A percentile compares a stretch with the other conserved stretches of the same genome.
Conservation (phyloP, 2,797 vertebrate genomes). For the Chloroceryle amazona region DNA sequence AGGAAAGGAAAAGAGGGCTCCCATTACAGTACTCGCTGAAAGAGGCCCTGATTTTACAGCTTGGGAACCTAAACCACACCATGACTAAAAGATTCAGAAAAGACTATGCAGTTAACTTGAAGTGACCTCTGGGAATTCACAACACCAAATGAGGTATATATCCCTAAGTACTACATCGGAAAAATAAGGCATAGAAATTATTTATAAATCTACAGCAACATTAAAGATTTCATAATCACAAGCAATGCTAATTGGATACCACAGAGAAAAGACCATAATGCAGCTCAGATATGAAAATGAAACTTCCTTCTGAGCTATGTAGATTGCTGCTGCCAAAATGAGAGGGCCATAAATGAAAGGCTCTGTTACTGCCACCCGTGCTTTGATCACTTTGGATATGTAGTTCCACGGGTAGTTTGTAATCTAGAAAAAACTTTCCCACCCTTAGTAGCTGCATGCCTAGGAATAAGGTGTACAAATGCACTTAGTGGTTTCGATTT, state of each 20-base stretch:
- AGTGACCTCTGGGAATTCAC: neutral
- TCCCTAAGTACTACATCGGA: neutral
- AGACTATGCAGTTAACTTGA: neutral
- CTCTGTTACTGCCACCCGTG: accelerated
- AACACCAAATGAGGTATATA: neutral
- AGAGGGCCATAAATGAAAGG: neutral
- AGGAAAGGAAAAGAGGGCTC: neutral
- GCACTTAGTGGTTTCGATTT: accelerated
- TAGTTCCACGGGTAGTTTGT: neutral
- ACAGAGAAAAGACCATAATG: neutral
- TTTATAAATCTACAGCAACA: neutral
- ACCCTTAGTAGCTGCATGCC: neutral
- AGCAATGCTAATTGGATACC: neutral
- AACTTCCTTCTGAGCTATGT: neutral
- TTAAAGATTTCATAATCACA: neutral
- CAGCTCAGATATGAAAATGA: neutral
- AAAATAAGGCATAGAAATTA: neutral
- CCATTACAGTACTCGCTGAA: neutral
- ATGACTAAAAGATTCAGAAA: neutral
- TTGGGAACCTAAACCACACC: neutral
- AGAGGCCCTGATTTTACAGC: neutral
- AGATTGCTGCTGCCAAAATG: neutral
- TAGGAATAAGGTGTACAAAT: neutral
- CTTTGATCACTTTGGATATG: neutral
- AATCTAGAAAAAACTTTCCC: neutral